Evolutionary conservation across 1,140 invertebrate genomes (phyloP), one percentile per base, ranked within the genome.

Genomic region (Pinna nobilis): DNA sequence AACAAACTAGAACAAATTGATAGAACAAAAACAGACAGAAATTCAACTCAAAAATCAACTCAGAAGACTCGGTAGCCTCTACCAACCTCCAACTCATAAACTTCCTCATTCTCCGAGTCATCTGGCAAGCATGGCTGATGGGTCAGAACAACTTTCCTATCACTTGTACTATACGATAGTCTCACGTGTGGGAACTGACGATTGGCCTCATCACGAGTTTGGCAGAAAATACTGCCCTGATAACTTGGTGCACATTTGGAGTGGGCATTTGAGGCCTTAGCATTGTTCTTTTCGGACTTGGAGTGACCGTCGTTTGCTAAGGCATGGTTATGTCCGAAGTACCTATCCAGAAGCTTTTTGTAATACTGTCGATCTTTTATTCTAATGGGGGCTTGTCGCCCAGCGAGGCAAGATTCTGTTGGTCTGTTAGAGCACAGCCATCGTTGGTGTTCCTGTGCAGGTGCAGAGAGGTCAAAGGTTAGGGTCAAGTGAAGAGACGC

Each of bases 311-410:
- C 82, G 69, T 83, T 82, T 37, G 82, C 75, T 30, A 86, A 70
- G 59, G 80, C 82, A 74, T 85, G 83, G 76, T 86, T 85, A 53
- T 80, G 71, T 49, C 85, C 85, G 75, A 85, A 86, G 64, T 86
- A 86, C 28, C 83, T 77, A 70, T 86, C 85, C 76, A 86, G 71
- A 18, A 86, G 81, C 39, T 80, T 83, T 82, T 85, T 84, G 72
- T 86, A 86, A 77, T 86, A 86, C 69, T 82, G 77, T 63, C 75
- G 73, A 69, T 86, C 85, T 75, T 86, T 86, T 18, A 82, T 78
- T 63, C 82, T 75, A 49, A 84, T 80, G 20, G 77, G 75, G 33
- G 79, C 81, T 49, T 70, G 76, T 23, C 74, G 71, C 37, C 82
- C 80, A 28, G 75, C 74, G 7, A 81, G 66, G 69, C 76, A 80